phyloP scores from a whole-genome alignment of 1,140 invertebrate species.

The Zophobas atratus region DNA sequence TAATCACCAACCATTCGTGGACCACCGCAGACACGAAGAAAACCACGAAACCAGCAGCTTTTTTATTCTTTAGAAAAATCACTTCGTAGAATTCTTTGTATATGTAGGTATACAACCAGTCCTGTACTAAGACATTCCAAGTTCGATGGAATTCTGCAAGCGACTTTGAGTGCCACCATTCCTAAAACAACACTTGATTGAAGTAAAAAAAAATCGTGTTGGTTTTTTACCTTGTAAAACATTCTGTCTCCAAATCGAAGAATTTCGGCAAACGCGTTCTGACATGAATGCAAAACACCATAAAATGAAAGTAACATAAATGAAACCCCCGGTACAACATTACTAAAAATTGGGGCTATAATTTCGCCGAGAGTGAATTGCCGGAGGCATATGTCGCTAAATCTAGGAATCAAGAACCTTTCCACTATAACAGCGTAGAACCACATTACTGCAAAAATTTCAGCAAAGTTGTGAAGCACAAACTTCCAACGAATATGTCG shows the following conservation, averaged over 20 bases:
- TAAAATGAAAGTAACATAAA: conserved; percentile 87
- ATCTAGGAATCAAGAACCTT: conserved; percentile 80
- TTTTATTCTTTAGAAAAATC: conserved; percentile 69
- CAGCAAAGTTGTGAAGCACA: conserved; percentile 79
- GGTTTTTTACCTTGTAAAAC: conserved; percentile 80
- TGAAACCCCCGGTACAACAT: conserved; percentile 82
- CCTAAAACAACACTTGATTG: conserved; percentile 71
- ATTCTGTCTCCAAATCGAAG: conserved; percentile 88
- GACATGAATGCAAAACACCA: conserved; percentile 88
- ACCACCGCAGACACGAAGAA: conserved; percentile 69
- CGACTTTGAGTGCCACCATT: conserved; percentile 94
- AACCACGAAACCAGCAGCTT: conserved; percentile 72
- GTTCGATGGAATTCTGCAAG: conserved; percentile 89
- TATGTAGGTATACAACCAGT: conserved; percentile 94
- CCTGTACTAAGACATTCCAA: conserved; percentile 96
- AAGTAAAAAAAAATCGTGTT: conserved; percentile 45
- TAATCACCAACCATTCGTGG: conserved; percentile 84
- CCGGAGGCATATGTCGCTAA: conserved; percentile 77
- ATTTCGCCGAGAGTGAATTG: conserved; percentile 54
- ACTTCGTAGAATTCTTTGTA: conserved; percentile 87
- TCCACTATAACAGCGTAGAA: conserved; percentile 86
- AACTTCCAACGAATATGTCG: conserved; percentile 79
- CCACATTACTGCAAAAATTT: conserved; percentile 84
- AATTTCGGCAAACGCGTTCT: conserved; percentile 92
- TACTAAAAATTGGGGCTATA: conserved; percentile 73